phyloP scores from a whole-genome alignment of 2,888 invertebrate genomes.

The Zeuzera pyrina region DNA sequence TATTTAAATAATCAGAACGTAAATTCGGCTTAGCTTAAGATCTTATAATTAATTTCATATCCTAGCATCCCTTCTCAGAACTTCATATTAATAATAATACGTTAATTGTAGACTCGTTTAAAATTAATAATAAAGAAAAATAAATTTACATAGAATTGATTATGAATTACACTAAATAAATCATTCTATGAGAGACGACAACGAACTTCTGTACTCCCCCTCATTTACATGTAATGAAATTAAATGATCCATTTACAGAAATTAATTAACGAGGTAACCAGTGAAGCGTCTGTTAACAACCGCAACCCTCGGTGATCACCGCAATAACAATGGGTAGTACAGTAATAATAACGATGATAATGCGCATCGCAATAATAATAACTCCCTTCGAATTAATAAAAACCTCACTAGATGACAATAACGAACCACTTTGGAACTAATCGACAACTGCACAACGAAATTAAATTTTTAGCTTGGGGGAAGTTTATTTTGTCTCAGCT shows the following conservation, averaged over 20 bases:
- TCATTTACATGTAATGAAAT: slow-evolving; percentile 72
- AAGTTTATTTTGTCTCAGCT: slow-evolving; percentile 18
- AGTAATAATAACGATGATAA: slow-evolving; percentile 56
- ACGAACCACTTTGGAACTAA: slow-evolving; percentile 59
- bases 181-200: slow-evolving; percentile 34
- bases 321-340: slow-evolving; percentile 33
- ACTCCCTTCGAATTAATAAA: slow-evolving; percentile 67
- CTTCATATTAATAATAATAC: neutral
- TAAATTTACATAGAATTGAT: neutral
- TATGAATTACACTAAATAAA: slow-evolving; percentile 22
- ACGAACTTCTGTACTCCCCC: slow-evolving; percentile 49
- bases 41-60: neutral
- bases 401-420: slow-evolving; percentile 65
- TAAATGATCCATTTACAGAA: slow-evolving; percentile 71
- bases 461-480: slow-evolving; percentile 42
- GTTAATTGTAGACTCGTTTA: neutral
- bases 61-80: neutral
- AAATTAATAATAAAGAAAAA: neutral
- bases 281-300: slow-evolving; percentile 57
- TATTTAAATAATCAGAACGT: slow-evolving; percentile 36
- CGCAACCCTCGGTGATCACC: slow-evolving; percentile 28
- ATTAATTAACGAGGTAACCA: slow-evolving; percentile 69
- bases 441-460: slow-evolving; percentile 50
- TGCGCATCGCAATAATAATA: slow-evolving; percentile 41
- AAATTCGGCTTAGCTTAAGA: neutral